Conservation (phyloP, 2,888 invertebrate species). For the Sphecodes monilicornis region DNA sequence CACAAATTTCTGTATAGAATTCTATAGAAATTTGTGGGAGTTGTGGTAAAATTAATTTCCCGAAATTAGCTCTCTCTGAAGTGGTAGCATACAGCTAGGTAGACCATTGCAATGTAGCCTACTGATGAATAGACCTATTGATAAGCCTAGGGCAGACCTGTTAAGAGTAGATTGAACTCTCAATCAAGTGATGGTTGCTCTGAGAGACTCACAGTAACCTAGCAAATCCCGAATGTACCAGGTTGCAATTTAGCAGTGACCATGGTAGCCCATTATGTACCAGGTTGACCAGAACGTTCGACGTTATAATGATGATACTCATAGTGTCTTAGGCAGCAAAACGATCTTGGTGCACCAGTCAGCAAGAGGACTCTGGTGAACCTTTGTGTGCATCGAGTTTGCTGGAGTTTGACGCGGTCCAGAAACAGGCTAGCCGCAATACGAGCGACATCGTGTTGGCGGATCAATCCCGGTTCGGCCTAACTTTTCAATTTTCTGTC, state of each 20-base stretch:
- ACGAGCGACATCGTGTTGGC: conserved; percentile 23
- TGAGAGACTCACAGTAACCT: neutral
- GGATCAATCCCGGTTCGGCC: conserved; percentile 68
- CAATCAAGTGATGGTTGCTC: neutral
- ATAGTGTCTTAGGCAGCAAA: neutral
- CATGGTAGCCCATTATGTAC: neutral
- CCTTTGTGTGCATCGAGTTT: neutral
- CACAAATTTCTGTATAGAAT: neutral
- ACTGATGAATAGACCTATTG: conserved; percentile 5
- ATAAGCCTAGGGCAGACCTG: conserved; percentile 1
- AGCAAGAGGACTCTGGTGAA: neutral
- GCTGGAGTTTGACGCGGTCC: conserved; percentile 13
- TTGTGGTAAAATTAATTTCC: neutral
- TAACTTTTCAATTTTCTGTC: conserved; percentile 77
- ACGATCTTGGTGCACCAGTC: neutral
- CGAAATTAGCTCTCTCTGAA: neutral
- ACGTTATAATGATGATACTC: neutral
- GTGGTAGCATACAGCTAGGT: neutral
- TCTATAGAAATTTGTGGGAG: neutral
- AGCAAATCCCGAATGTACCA: neutral
- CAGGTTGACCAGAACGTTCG: neutral
- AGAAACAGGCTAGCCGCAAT: conserved; percentile 25
- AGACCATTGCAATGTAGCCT: neutral
- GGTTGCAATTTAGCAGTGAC: neutral
- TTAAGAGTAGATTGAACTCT: neutral